Evolutionary conservation across 2,888 invertebrate species (phyloP), one percentile per base, ranked within the genome.

Genomic region (Saturnia pavonia): DNA sequence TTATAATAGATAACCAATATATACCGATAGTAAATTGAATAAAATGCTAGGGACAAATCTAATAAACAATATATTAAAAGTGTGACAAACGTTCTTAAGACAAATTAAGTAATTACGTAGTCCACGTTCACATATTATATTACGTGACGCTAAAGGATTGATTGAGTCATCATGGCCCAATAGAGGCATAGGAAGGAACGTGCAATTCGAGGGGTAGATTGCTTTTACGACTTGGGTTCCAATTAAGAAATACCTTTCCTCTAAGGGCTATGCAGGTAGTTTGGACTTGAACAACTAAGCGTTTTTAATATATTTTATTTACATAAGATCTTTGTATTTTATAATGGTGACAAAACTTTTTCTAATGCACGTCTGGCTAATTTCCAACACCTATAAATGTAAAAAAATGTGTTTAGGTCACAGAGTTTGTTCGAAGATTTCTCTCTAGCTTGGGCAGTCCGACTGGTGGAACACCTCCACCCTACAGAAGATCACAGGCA

Each of bases 121-220:
- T 40, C 34, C 40, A 65, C n/a, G 34, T 12, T 65, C 34, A 34
- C 65, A 19, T 65, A 60, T 60, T 27, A 60, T 12, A 40, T 40
- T 65, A 40, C 16, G 34, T 40, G 34, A 65, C 65, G 7, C 65
- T 19, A 65, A 65, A 25, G 40, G n/a, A 65, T 65, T 40, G 65
- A 65, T 40, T 65, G 40, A 65, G 40, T 19, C 40, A 65, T 40
- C 40, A 65, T 65, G n/a, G 40, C 65, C 40, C 40, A 65, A 14
- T 65, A 40, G 65, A n/a, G 11, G 40, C 65, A 19, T 27, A 60
- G 14, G 57, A 60, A 60, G 14, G 57, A 60, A 60, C 65, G 65
- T 65, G 65, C 40, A 65, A 65, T 65, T 65, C 40, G 19, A 65
- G 40, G 40, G 65, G 65, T 65, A 40, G 40, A 65, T 40, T 40